Evolutionary conservation across 30 jellyfish, hydroid and myxozoan genomes (phyloP), one percentile per base, ranked within the genome.

Genomic region (Pelagia noctiluca): DNA sequence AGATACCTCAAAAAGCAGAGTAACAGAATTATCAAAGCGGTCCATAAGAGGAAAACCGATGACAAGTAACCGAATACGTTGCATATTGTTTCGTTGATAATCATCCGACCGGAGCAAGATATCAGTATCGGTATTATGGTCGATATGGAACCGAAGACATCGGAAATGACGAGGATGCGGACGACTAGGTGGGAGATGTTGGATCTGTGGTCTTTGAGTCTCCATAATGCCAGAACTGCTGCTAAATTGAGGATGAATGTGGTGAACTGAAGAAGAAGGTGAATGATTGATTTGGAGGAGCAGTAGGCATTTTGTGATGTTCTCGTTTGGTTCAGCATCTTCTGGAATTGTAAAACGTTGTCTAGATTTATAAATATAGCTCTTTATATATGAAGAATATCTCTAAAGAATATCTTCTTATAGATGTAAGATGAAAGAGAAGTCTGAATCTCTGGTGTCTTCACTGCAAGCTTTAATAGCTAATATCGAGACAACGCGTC

Each of bases 1-100:
- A 88, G 81, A 53, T 88, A 88, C 19, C 97, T 77, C 85, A 88
- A 11, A 24, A 78, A 52, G 48, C 93, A 88, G 78, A 88, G 67
- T 1, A 88, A 74, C 47, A 88, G 53, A n/a, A 88, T 87, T 23
- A 88, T 62, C 12, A 88, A 38, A 8, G 81, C 90, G 7, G 97
- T 48, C 90, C 97, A 88, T 37, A 79, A 50, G 31, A 88, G 65
- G 30, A 88, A 57, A 65, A 80, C 87, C 2, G 91, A 78, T 24
- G 97, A 88, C 12, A 80, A 24, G 81, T 50, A 71, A 7, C 97
- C 97, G 16, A 80, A 79, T 21, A 75, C 85, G 5, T 76, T 73
- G 48, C 97, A 88, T 12, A 47, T 63, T 0, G 2, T 46, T 11
- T 80, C 76, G 7, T 71, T 36, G 47, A 22, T 35, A 46, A 62